phyloP scores from a whole-genome alignment of 2,113 vertebrate species.

The Suricata suricatta region DNA sequence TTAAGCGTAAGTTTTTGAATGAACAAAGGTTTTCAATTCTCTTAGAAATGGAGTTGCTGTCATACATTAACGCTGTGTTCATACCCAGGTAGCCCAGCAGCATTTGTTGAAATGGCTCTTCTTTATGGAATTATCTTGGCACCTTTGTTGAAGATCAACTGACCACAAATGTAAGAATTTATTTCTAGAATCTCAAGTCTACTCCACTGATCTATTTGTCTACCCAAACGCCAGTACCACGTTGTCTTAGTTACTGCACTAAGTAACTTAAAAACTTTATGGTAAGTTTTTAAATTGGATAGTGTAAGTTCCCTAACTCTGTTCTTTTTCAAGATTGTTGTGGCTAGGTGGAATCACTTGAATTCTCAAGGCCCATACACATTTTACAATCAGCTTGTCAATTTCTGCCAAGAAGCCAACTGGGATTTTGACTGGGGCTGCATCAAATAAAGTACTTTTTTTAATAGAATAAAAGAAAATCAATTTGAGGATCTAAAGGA shows the following conservation, averaged over 20 bases:
- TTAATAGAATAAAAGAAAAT: not conserved
- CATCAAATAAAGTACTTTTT: not conserved
- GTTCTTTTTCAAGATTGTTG: not conserved
- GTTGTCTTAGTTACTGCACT: not conserved
- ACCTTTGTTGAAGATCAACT: not conserved
- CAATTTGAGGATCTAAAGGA: not conserved
- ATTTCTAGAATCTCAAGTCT: not conserved
- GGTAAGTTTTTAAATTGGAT: not conserved
- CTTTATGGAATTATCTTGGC: not conserved
- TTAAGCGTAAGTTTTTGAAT: not conserved
- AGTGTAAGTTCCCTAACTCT: not conserved
- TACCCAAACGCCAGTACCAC: not conserved
- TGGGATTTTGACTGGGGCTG: not conserved
- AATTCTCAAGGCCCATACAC: not conserved
- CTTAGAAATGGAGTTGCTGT: not conserved
- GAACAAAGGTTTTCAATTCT: not conserved
- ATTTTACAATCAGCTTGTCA: slow-evolving; percentile 2
- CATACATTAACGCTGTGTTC: not conserved
- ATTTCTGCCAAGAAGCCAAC: not conserved
- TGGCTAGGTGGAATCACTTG: not conserved
- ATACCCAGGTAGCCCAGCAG: not conserved
- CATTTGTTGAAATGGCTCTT: not conserved
- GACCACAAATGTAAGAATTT: not conserved
- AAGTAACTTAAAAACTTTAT: not conserved
- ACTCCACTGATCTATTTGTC: not conserved